Percentiles rank a stretch among this genome's conserved stretches.
These are phyloP conservation scores for Phalloptychus januarius DNA, from an alignment of 2,797 vertebrate genomes.

Conservation along the genomic window DNA sequence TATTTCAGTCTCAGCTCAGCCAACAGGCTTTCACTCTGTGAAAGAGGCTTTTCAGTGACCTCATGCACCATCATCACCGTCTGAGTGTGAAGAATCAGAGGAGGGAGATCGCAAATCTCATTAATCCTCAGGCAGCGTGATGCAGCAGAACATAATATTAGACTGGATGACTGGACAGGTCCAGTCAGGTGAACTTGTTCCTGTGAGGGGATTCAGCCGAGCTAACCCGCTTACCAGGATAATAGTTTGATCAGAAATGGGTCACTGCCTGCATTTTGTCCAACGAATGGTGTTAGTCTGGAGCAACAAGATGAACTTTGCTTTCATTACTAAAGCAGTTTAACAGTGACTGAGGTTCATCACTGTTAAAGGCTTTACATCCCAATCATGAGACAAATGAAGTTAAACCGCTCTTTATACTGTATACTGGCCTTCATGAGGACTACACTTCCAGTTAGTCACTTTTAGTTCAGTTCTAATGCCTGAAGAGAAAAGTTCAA, in stretches of 20 bases:
- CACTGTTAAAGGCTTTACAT: constrained; percentile 29
- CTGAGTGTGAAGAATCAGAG: constrained; percentile 10
- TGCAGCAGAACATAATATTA: constrained; percentile 1
- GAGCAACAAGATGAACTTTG: constrained; percentile 7
- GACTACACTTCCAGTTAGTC: not conserved
- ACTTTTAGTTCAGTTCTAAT: not conserved
- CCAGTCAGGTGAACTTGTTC: constrained; percentile 29
- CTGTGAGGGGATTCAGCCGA: constrained; percentile 7
- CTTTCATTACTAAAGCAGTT: constrained; percentile 11
- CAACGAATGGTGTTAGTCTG: constrained; percentile 19
- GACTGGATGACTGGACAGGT: constrained; percentile 2
- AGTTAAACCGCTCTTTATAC: constrained; percentile 1
- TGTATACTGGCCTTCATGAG: constrained; percentile 14
- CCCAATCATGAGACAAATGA: not conserved
- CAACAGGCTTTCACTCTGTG: constrained; percentile 18
- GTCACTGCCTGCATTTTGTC: constrained; percentile 14
- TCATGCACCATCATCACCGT: not conserved
- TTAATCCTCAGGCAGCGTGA: not conserved
- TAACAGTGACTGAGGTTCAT: constrained; percentile 12
- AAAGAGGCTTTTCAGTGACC: constrained; percentile 34
- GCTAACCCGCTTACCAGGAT: constrained; percentile 19
- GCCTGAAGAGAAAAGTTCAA: not conserved
- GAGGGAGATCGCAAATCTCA: not conserved
- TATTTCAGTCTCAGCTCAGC: constrained; percentile 28
- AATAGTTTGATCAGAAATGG: constrained; percentile 9